These are phyloP conservation scores for Drosophila arawakana DNA, from an alignment of 1,140 invertebrate species.

Conservation along the genomic window DNA sequence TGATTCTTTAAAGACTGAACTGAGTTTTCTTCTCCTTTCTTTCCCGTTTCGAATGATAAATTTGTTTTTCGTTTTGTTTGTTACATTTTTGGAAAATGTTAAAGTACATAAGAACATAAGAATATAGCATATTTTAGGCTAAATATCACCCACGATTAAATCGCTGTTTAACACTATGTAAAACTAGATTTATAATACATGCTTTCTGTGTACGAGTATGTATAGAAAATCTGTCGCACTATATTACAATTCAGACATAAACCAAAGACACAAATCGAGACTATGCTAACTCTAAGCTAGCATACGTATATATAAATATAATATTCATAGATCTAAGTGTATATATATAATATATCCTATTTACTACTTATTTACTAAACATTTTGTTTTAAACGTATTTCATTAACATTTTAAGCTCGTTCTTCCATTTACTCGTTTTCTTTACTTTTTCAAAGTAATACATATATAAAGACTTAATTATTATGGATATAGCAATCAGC, in stretches of 20 bases:
- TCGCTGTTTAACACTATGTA: constrained; percentile 81
- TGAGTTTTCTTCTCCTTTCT: not conserved
- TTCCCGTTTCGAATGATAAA: not conserved
- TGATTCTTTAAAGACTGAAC: constrained; percentile 36
- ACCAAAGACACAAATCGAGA: constrained; percentile 50
- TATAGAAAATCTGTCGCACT: constrained; percentile 20
- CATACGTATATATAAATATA: constrained; percentile 45
- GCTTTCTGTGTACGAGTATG: constrained; percentile 13
- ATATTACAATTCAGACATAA: constrained; percentile 49
- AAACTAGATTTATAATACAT: constrained; percentile 78
- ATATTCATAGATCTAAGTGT: constrained; percentile 43
- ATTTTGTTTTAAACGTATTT: constrained; percentile 51
- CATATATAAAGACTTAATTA: constrained; percentile 18
- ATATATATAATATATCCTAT: constrained; percentile 55
- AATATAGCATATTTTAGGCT: constrained; percentile 84
- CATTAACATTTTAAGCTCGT: constrained; percentile 75
- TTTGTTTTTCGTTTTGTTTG: constrained; percentile 37
- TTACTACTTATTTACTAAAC: constrained; percentile 29
- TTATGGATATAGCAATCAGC: constrained; percentile 16
- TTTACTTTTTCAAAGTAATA: constrained; percentile 35
- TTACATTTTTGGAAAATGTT: constrained; percentile 81
- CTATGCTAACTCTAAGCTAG: constrained; percentile 53
- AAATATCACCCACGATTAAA: constrained; percentile 84
- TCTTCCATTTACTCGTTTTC: constrained; percentile 14
- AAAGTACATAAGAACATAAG: constrained; percentile 81